Percentiles rank a stretch among this genome's conserved stretches.
These are phyloP conservation scores for Galendromus occidentalis DNA, from an alignment of 1,140 invertebrate species.

Conservation along the genomic window DNA sequence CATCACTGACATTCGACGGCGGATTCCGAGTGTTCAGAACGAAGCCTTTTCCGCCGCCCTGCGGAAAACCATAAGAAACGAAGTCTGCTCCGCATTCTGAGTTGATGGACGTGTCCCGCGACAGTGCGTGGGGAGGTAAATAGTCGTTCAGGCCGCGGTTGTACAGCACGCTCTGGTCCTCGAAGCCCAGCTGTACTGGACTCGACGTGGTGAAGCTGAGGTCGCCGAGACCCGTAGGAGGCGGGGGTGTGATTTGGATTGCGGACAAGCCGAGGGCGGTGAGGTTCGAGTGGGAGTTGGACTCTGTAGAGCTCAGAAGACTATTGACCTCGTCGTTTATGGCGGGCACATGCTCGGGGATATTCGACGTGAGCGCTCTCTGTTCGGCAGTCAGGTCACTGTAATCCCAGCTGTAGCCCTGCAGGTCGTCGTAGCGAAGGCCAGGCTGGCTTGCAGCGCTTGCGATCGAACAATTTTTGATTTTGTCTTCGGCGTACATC, in stretches of 20 bases:
- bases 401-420: conserved; percentile 11
- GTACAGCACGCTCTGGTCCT: conserved; percentile 11
- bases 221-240: background rate
- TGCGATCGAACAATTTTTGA: background rate
- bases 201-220: conserved; percentile 10
- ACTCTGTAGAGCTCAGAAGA: conserved; percentile 11
- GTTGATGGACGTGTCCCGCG: conserved; percentile 4
- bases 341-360: conserved; percentile 3
- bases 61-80: conserved; percentile 6
- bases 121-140: conserved; percentile 4
- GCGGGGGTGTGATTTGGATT: background rate
- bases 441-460: conserved; percentile 10
- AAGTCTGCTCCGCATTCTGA: background rate
- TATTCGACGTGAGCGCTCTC: background rate
- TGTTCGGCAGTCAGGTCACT: conserved; percentile 9
- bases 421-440: conserved; percentile 9
- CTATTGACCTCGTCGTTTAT: conserved; percentile 11
- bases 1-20: background rate
- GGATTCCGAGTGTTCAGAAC: background rate
- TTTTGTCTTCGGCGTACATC: conserved; percentile 8
- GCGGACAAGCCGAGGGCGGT: background rate
- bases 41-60: background rate
- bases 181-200: conserved; percentile 9
- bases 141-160: conserved; percentile 11
- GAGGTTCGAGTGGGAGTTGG: conserved; percentile 7